These are phyloP conservation scores for fruit fly (Drosophila melanogaster) DNA, from an alignment of 1,140 invertebrate genomes.

Conservation along the genomic window Release_6_plus_ISO1_MT NT_033779.5:1094501-1095000, in stretches of 20 bases:
- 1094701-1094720: slow-evolving; percentile 70
- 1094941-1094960: slow-evolving; percentile 60
- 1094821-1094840: slow-evolving; percentile 76
- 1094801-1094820: slow-evolving; percentile 49
- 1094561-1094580: slow-evolving; percentile 4
- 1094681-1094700: slow-evolving; percentile 63
- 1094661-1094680: slow-evolving; percentile 4
- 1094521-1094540: slow-evolving; percentile 15
- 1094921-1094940: slow-evolving; percentile 78
- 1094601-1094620: background rate
- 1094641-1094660: slow-evolving; percentile 35
- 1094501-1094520: slow-evolving; percentile 16
- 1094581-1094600: background rate
- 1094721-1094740: slow-evolving; percentile 65
- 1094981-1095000: slow-evolving; percentile 81
- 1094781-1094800: slow-evolving; percentile 61
- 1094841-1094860: slow-evolving; percentile 60
- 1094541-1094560: slow-evolving; percentile 12
- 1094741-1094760: slow-evolving; percentile 61
- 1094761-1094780: slow-evolving; percentile 28
- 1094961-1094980: slow-evolving; percentile 80
- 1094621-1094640: background rate
- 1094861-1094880: slow-evolving; percentile 56
- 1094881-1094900: background rate
- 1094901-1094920: slow-evolving; percentile 54